A percentile compares a stretch with the other conserved stretches of the same genome.
Evolutionary conservation across 2,113 vertebrate species (phyloP).

Genomic region (Riparia riparia): DNA sequence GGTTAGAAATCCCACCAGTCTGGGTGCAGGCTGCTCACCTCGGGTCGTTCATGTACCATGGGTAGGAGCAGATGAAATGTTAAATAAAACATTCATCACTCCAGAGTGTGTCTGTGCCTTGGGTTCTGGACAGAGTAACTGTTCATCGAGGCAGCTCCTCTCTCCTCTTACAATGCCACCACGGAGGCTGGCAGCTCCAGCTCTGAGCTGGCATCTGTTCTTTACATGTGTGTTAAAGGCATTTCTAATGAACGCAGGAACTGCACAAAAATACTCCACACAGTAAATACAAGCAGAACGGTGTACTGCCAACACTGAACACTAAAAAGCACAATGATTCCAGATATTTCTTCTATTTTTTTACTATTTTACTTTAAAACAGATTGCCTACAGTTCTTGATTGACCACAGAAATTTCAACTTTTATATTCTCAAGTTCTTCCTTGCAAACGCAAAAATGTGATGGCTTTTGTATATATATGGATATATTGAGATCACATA

Average conservation of each 20-base stretch:
- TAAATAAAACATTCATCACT: conserved; percentile 56
- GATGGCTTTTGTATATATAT: not conserved
- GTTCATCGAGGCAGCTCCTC: conserved; percentile 18
- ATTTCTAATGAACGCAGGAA: not conserved
- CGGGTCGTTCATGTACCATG: not conserved
- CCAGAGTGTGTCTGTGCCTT: conserved; percentile 19
- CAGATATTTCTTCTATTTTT: not conserved
- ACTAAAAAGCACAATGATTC: not conserved
- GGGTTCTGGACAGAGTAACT: conserved; percentile 34
- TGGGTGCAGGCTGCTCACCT: not conserved
- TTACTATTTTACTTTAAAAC: not conserved
- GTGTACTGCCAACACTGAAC: not conserved
- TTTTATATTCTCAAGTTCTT: not conserved
- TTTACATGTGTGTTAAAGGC: not conserved
- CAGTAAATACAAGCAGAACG: not conserved
- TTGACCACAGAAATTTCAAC: not conserved
- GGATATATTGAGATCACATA: not conserved
- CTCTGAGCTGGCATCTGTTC: not conserved
- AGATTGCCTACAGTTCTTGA: not conserved
- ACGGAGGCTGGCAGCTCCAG: not conserved
- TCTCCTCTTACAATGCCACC: conserved; percentile 19
- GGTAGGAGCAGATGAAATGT: conserved; percentile 6
- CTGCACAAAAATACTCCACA: not conserved
- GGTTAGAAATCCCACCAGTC: not conserved
- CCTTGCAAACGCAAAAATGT: not conserved